Percentiles rank a stretch among this genome's conserved stretches.
phyloP scores from a whole-genome alignment of 2,888 invertebrate species.

The Escarpia spicata region DNA sequence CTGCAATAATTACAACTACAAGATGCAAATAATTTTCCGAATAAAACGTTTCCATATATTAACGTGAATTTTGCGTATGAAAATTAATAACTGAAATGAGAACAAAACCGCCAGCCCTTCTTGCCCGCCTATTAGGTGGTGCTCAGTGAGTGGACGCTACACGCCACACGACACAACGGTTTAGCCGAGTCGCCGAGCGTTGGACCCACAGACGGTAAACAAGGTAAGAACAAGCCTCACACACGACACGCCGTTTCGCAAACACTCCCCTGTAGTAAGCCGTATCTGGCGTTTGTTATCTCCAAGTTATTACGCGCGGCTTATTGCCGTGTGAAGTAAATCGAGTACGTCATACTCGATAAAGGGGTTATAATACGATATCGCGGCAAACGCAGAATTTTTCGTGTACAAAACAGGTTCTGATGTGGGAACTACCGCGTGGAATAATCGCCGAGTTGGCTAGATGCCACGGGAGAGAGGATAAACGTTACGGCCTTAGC shows the following conservation, averaged over 20 bases:
- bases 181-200: not conserved
- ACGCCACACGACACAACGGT: not conserved
- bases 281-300: constrained; percentile 1
- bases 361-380: not conserved
- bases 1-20: too few species aligned
- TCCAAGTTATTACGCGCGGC: not conserved
- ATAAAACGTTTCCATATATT: too few species aligned
- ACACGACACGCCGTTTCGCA: not conserved
- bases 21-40: too few species aligned
- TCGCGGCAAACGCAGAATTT: not conserved
- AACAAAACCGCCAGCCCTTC: too few species aligned
- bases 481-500: too few species aligned
- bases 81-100: too few species aligned
- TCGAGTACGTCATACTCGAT: constrained; percentile 2
- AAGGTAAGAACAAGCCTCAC: not conserved
- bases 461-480: not conserved
- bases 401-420: not conserved
- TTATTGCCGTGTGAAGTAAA: not conserved
- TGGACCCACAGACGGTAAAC: not conserved
- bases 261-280: not conserved
- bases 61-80: too few species aligned
- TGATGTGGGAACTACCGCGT: not conserved
- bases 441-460: not conserved
- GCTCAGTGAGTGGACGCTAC: not conserved
- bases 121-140: too few species aligned